Conservation (phyloP, 2,797 vertebrate genomes). For the Petrocephalus sullivani region DNA sequence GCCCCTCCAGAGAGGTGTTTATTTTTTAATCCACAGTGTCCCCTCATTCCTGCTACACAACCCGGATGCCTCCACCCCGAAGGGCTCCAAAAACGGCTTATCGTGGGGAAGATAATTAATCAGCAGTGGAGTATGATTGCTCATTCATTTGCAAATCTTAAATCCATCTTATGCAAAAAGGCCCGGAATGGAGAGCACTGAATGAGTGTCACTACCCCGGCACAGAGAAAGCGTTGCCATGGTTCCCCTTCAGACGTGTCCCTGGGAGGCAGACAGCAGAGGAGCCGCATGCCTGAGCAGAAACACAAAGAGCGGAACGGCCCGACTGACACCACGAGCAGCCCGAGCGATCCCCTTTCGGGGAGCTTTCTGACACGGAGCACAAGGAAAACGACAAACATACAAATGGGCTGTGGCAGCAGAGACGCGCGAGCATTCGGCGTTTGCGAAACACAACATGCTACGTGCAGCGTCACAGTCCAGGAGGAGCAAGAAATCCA, state of each 20-base stretch:
- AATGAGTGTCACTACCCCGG: slow-evolving; percentile 27
- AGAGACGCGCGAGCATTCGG: not conserved
- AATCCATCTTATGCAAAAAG: slow-evolving; percentile 30
- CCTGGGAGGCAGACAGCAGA: slow-evolving; percentile 3
- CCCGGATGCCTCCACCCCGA: not conserved
- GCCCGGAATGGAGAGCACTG: slow-evolving; percentile 25
- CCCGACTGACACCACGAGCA: not conserved
- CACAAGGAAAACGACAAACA: not conserved
- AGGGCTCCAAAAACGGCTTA: not conserved
- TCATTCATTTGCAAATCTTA: slow-evolving; percentile 23
- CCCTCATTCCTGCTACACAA: not conserved
- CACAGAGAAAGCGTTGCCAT: slow-evolving; percentile 39
- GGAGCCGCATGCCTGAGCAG: slow-evolving; percentile 15
- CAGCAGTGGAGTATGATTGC: not conserved
- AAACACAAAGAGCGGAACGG: not conserved
- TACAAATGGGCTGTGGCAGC: not conserved
- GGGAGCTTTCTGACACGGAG: not conserved
- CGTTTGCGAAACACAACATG: not conserved
- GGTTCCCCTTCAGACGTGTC: slow-evolving; percentile 37
- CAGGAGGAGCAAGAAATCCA: not conserved
- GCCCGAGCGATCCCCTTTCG: not conserved
- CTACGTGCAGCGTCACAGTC: not conserved
- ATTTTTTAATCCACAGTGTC: not conserved
- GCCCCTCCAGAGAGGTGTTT: not conserved
- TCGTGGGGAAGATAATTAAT: slow-evolving; percentile 8